phyloP scores from a whole-genome alignment of 2,113 vertebrate genomes.

The Zeus faber region DNA sequence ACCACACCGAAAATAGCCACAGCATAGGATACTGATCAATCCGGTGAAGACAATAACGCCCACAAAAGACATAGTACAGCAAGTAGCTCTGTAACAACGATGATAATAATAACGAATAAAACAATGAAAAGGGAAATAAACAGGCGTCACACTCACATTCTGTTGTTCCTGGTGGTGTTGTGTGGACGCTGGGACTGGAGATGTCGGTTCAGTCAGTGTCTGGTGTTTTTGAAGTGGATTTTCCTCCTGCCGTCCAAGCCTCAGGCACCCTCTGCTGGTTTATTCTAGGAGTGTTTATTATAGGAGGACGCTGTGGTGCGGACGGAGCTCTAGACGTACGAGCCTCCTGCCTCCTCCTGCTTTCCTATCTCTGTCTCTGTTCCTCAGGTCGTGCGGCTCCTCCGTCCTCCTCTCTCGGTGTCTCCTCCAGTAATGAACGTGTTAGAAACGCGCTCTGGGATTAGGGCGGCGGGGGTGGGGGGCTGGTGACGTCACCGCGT shows the following conservation, averaged over 20 bases:
- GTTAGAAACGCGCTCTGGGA: conserved; percentile 68
- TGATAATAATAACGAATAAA: background rate
- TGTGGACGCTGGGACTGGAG: conserved; percentile 48
- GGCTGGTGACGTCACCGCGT: conserved; percentile 77
- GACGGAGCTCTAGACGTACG: background rate
- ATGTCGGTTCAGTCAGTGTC: conserved; percentile 39
- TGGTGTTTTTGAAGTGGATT: conserved; percentile 58
- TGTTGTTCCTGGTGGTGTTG: conserved; percentile 32
- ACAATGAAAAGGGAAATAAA: background rate
- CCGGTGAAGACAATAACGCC: too few species aligned
- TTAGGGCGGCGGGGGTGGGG: conserved; percentile 41
- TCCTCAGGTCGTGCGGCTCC: background rate
- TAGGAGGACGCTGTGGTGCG: conserved; percentile 34
- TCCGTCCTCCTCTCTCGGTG: conserved; percentile 17
- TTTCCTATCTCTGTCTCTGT: background rate
- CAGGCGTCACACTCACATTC: conserved; percentile 56
- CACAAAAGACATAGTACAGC: too few species aligned
- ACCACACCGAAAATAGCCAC: background rate
- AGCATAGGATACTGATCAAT: too few species aligned
- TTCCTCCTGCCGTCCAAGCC: conserved; percentile 56
- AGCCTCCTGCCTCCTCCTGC: background rate
- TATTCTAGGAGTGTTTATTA: conserved; percentile 55
- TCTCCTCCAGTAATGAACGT: conserved; percentile 63
- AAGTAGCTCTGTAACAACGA: background rate
- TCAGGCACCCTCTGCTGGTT: conserved; percentile 55